phyloP scores from a whole-genome alignment of 1,140 invertebrate genomes.

The Holotrichia oblita region DNA sequence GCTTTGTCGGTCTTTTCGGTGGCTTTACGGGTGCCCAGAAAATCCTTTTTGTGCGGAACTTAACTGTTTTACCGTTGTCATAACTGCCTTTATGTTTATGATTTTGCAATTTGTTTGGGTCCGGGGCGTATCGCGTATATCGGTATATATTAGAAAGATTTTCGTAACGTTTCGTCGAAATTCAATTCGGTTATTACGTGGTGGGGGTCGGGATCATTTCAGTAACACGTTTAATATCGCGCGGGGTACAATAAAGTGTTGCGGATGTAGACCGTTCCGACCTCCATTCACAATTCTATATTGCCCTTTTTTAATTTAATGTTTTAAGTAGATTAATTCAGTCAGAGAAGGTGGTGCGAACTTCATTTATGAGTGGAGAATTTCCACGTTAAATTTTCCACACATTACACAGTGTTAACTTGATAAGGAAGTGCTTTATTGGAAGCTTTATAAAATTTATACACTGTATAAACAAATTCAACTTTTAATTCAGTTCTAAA shows the following conservation, averaged over 20 bases:
- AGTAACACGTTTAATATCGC: constrained; percentile 30
- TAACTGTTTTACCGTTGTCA: constrained; percentile 42
- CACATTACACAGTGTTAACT: neutral
- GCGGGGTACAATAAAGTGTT: constrained; percentile 14
- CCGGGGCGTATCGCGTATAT: neutral
- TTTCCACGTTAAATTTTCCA: neutral
- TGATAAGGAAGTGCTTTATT: neutral
- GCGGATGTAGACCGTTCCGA: neutral
- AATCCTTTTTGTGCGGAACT: constrained; percentile 37
- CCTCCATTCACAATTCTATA: constrained; percentile 27
- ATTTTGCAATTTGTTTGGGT: constrained; percentile 32
- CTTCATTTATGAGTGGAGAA: neutral
- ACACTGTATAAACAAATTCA: too few species aligned
- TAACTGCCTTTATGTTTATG: constrained; percentile 39
- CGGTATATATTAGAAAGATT: constrained; percentile 19
- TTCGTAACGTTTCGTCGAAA: constrained; percentile 4
- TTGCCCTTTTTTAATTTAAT: constrained; percentile 25
- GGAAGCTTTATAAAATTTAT: neutral
- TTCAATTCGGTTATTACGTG: constrained; percentile 25
- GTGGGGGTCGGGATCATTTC: neutral
- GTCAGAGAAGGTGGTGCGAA: neutral
- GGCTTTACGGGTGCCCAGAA: constrained; percentile 40
- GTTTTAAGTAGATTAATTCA: constrained; percentile 29
- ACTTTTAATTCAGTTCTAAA: too few species aligned
- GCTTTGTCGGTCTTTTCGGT: constrained; percentile 40